Percentiles rank a stretch among this genome's conserved stretches.
Evolutionary conservation across 1,140 invertebrate species (phyloP).

Genomic region (Monomorium pharaonis): DNA sequence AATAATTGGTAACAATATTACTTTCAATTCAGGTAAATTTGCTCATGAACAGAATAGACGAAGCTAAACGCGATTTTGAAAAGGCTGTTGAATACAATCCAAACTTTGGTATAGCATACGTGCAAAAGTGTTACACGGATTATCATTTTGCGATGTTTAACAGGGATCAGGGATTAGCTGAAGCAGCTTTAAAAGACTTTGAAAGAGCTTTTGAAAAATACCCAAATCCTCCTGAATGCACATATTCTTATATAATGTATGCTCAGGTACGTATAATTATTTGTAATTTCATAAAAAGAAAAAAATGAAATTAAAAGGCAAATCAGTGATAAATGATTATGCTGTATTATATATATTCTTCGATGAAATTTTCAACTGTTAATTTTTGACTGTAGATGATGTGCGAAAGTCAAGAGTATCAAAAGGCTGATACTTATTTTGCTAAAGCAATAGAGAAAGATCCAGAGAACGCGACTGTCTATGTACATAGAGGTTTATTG

Average conservation of each 20-base stretch:
- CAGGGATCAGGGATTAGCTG: slow-evolving; percentile 86
- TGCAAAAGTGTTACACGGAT: slow-evolving; percentile 95
- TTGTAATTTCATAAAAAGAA: slow-evolving; percentile 18
- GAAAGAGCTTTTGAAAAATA: slow-evolving; percentile 91
- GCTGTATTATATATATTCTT: background rate
- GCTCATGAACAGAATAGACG: slow-evolving; percentile 91
- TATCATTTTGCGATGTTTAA: slow-evolving; percentile 88
- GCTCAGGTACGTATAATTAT: slow-evolving; percentile 88
- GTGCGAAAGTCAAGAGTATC: slow-evolving; percentile 90
- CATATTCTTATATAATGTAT: slow-evolving; percentile 89
- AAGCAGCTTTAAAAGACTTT: slow-evolving; percentile 89
- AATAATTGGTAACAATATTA: slow-evolving; percentile 13
- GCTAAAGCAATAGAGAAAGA: slow-evolving; percentile 93
- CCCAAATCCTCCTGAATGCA: slow-evolving; percentile 92
- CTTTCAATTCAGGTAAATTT: slow-evolving; percentile 90
- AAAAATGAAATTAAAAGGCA: background rate
- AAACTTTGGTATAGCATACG: slow-evolving; percentile 92
- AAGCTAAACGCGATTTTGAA: slow-evolving; percentile 93
- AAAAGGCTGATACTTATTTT: slow-evolving; percentile 93
- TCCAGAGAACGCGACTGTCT: slow-evolving; percentile 93
- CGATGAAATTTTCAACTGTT: background rate
- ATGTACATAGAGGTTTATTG: slow-evolving; percentile 95
- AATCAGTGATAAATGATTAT: slow-evolving; percentile 1
- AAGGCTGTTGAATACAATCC: slow-evolving; percentile 93
- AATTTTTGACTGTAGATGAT: slow-evolving; percentile 55